Evolutionary conservation across 2,113 vertebrate genomes (phyloP), one percentile per base, ranked within the genome.

Genomic region (Tinamus guttatus): DNA sequence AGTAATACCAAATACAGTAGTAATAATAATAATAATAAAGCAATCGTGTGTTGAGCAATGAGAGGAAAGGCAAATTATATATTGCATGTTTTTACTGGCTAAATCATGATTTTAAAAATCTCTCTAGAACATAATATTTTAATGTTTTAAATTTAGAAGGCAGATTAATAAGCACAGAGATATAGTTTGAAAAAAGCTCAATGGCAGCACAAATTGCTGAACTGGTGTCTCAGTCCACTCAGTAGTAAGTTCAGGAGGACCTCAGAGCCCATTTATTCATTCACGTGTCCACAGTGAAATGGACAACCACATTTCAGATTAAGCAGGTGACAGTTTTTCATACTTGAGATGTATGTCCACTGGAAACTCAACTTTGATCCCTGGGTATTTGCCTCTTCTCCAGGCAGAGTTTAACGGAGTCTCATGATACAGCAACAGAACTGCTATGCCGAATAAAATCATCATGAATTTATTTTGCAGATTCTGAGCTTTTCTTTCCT

Each of bases 1-100:
- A 77, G 52, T 67, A 96, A 73, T 96, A 93, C 64, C 76, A 95
- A 76, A 92, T 60, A 74, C 30, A 45, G 52, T 79, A 91, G 87
- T 92, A 92, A 52, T 76, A 56, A 74, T 52, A 74, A 90, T 81
- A 94, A 83, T 69, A 60, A 81, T 60, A 87, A 79, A 85, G 51
- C 70, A 87, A 64, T 81, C 45, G 14, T 47, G 18, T 76, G 76
- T 87, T 93, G 56, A 90, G 69, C 25, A 90, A 77, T 83, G 40
- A 73, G 65, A 70, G 25, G 45, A 32, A 45, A 68, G 13, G 12
- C 41, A 94, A 62, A n/a, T 52, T 92, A 64, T 4, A 68, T 45
- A 64, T 73, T 69, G 11, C 58, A 34, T 88, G 51, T 90, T 90
- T 90, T 60, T 87, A 36, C 62, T 79, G 77, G 79, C 76, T 90